A percentile compares a stretch with the other conserved stretches of the same genome.
phyloP scores from a whole-genome alignment of 2,888 invertebrate species.

The Papilio protenor region DNA sequence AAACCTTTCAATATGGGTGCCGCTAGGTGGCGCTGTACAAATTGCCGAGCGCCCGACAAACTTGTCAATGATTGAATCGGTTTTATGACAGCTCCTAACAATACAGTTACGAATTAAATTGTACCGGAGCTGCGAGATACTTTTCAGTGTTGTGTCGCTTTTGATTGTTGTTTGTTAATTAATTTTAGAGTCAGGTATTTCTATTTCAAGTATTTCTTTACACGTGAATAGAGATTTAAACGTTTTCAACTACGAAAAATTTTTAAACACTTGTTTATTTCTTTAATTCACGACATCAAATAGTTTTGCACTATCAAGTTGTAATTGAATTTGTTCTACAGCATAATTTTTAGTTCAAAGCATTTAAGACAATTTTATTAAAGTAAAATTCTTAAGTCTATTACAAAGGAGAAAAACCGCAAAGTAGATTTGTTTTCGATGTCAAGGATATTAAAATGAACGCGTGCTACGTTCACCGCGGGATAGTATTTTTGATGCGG shows the following conservation, averaged over 20 bases:
- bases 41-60: conserved; percentile 48
- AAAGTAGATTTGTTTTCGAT: conserved; percentile 30
- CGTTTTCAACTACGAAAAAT: too few species aligned
- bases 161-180: conserved; percentile 38
- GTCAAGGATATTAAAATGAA: conserved; percentile 40
- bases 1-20: conserved; percentile 52
- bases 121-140: conserved; percentile 33
- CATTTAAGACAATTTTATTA: neutral
- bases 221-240: neutral
- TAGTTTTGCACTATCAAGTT: neutral
- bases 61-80: conserved; percentile 52
- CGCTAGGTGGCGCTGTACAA: conserved; percentile 47
- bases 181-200: conserved; percentile 20
- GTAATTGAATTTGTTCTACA: neutral
- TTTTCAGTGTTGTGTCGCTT: conserved; percentile 18
- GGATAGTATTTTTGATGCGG: conserved; percentile 54
- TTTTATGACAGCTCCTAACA: conserved; percentile 44
- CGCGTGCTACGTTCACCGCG: neutral
- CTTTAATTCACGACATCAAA: neutral
- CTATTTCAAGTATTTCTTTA: neutral
- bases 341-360: neutral
- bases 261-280: too few species aligned
- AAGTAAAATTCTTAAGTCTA: conserved; percentile 15
- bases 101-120: conserved; percentile 37
- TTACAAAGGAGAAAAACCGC: conserved; percentile 28